Conservation (phyloP, 2,888 invertebrate genomes). For the Lepas anatifera region DNA sequence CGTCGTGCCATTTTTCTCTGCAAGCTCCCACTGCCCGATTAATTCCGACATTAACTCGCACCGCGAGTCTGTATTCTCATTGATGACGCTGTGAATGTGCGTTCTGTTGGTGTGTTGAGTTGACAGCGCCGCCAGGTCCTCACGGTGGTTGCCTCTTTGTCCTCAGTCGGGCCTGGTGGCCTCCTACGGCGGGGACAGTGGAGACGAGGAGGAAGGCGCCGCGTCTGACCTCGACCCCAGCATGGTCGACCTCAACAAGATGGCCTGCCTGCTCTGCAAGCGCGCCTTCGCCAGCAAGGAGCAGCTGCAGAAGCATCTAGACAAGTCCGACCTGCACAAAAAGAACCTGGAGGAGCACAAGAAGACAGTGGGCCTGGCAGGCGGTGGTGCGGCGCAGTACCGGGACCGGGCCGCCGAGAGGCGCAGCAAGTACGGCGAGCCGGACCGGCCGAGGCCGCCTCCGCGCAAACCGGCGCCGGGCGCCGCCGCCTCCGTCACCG, state of each 20-base stretch:
- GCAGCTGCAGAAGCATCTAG: constrained; percentile 76
- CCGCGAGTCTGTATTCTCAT: no score
- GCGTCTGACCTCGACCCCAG: constrained; percentile 56
- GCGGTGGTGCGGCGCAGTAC: constrained; percentile 41
- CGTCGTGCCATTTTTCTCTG: no score
- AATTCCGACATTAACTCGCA: no score
- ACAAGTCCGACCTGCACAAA: constrained; percentile 87
- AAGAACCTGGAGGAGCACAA: constrained; percentile 56
- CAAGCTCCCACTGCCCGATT: no score
- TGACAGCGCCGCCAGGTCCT: no score
- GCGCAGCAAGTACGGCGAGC: constrained; percentile 81
- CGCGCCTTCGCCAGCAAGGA: constrained; percentile 84
- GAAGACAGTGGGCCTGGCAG: constrained; percentile 27
- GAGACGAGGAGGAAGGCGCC: constrained; percentile 42
- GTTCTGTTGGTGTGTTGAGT: no score
- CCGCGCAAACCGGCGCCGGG: constrained; percentile 33
- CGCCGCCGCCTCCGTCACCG: constrained; percentile 38
- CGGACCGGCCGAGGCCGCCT: constrained; percentile 52
- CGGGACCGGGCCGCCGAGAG: constrained; percentile 94
- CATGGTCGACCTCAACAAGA: constrained; percentile 39
- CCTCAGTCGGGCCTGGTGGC: constrained; percentile 47
- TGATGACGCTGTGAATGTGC: no score
- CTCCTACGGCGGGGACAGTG: constrained; percentile 63
- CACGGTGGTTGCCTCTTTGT: no score
- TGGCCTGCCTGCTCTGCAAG: constrained; percentile 90